These are phyloP conservation scores for Cotesia typhae DNA, from an alignment of 1,140 invertebrate genomes.

Conservation along the genomic window DNA sequence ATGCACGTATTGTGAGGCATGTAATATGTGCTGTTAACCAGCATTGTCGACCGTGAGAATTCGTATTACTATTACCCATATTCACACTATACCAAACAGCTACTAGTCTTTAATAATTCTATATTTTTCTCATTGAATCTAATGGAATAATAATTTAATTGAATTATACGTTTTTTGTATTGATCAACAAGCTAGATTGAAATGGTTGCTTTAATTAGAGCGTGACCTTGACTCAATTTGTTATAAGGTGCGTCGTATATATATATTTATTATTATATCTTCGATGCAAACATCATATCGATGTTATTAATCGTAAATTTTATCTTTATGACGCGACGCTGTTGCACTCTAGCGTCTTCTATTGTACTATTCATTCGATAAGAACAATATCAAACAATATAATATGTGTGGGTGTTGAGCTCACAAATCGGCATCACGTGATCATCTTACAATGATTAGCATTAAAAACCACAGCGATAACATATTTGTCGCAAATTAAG, in stretches of 20 bases:
- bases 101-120: too few species aligned
- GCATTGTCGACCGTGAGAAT: conserved; percentile 24
- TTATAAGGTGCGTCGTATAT: conserved; percentile 29
- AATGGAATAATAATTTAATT: too few species aligned
- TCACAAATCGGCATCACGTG: conserved; percentile 41
- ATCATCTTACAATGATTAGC: conserved; percentile 41
- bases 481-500: conserved; percentile 45
- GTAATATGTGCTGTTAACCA: conserved; percentile 10
- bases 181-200: neutral
- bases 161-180: too few species aligned
- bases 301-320: conserved; percentile 27
- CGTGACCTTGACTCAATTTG: conserved; percentile 34
- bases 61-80: neutral
- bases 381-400: neutral
- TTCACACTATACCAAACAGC: neutral
- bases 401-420: conserved; percentile 16
- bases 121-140: neutral
- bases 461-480: conserved; percentile 47
- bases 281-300: neutral
- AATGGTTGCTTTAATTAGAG: conserved; percentile 27
- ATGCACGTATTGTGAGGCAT: conserved; percentile 10
- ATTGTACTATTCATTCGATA: neutral
- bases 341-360: conserved; percentile 6
- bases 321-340: conserved; percentile 45
- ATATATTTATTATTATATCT: neutral